These are phyloP conservation scores for Megalonaias nervosa DNA, from an alignment of 1,140 invertebrate species.

Conservation along the genomic window DNA sequence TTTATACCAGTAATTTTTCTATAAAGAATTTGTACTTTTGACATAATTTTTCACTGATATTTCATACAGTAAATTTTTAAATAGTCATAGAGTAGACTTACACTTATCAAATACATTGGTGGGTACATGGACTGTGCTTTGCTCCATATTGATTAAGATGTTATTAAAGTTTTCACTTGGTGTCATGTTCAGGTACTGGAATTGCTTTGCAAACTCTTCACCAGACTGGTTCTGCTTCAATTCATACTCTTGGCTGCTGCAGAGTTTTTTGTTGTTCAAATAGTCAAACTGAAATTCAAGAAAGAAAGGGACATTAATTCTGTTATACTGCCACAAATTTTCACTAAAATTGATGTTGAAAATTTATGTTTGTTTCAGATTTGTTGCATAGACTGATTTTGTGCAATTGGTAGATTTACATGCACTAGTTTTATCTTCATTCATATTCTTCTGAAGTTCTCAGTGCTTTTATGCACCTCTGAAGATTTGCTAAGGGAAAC, in stretches of 20 bases:
- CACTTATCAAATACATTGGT: conserved; percentile 93
- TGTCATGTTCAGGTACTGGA: conserved; percentile 2
- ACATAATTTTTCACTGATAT: neutral
- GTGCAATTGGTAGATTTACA: too few relatives aligned
- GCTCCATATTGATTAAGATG: conserved; percentile 87
- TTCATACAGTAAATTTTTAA: neutral
- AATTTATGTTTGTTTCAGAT: too few relatives aligned
- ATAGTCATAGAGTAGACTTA: conserved; percentile 71
- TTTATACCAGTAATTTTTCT: too few relatives aligned
- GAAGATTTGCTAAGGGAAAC: too few relatives aligned
- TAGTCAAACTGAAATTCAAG: conserved; percentile 50
- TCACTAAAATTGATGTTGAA: too few relatives aligned
- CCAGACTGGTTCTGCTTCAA: neutral
- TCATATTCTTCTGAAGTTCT: too few relatives aligned
- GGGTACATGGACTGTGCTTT: conserved; percentile 94
- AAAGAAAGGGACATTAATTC: too few relatives aligned
- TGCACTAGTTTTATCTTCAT: too few relatives aligned
- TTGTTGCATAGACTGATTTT: too few relatives aligned
- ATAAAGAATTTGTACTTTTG: too few relatives aligned
- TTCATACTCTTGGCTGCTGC: conserved; percentile 37
- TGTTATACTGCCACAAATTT: too few relatives aligned
- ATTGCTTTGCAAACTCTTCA: conserved; percentile 6
- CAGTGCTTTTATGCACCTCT: too few relatives aligned
- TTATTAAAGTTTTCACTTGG: conserved; percentile 84
- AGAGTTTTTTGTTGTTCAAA: conserved; percentile 67